These are phyloP conservation scores for Anthrax anthrax DNA, from an alignment of 2,888 invertebrate genomes.

Conservation along the genomic window DNA sequence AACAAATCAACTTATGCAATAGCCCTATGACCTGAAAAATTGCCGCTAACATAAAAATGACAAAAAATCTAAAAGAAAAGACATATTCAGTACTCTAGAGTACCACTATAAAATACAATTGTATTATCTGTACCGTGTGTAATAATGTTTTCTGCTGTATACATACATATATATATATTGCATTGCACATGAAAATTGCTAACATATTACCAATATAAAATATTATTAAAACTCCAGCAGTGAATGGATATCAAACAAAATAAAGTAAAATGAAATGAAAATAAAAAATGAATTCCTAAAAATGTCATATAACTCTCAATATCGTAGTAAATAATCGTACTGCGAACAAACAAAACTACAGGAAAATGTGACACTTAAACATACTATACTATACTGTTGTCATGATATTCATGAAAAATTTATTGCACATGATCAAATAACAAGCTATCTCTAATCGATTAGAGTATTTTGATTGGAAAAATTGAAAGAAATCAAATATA, in stretches of 20 bases:
- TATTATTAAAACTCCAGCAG: too few species aligned
- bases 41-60: background rate
- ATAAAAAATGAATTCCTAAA: background rate
- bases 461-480: constrained; percentile 2
- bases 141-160: too few species aligned
- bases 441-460: constrained; percentile 3
- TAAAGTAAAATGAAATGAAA: too few species aligned
- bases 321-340: constrained; percentile 1
- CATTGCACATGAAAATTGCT: too few species aligned
- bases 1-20: constrained; percentile 3
- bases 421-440: background rate
- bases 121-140: too few species aligned
- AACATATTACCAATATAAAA: too few species aligned
- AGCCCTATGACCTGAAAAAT: constrained; percentile 3
- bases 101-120: too few species aligned
- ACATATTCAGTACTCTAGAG: too few species aligned
- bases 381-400: background rate
- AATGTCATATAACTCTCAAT: constrained; percentile 7
- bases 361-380: background rate
- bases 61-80: too few species aligned
- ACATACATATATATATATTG: too few species aligned
- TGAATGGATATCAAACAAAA: background rate
- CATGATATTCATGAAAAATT: background rate
- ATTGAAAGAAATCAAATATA: too few species aligned
- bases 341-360: background rate